Evolutionary conservation across 1,140 invertebrate species (phyloP), one percentile per base, ranked within the genome.

Genomic region (Drosophila pseudoananassae): DNA sequence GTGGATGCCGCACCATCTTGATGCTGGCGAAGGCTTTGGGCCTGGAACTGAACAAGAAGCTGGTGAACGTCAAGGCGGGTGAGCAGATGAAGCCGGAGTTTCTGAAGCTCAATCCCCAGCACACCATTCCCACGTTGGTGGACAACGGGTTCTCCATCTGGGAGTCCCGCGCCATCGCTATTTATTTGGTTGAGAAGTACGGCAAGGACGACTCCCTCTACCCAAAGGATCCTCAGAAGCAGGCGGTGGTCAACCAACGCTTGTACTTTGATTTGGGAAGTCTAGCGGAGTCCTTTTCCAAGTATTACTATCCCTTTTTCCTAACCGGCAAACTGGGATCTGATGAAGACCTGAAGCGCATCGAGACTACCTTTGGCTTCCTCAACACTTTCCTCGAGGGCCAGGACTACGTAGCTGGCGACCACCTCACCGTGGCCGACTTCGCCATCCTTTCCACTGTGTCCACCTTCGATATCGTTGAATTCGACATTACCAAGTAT

Each of bases 71-170:
- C 0, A 74, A 93, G 55, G 91, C 92, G 1, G 93, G 93, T 0
- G 95, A 96, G 49, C 94, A 96, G 52, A 79, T 94, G 40, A 94
- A 92, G 47, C 94, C 95, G 4, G 95, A 96, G 82, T 97, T 70
- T 14, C 0, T 64, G 0, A 78, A 92, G 64, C 78, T 85, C 20
- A 92, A 92, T 52, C 91, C 91, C 0, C 78, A 90, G 51, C 90
- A 91, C 54, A 90, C 91, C 5, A 72, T 92, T 7, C 91, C 91
- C 23, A 85, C 78, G 0, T 45, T 90, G 12, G 71, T 76, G 17
- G 89, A 91, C 25, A 61, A 88, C 33, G 89, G 78, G 1, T 64
- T 81, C 6, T 27, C 38, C 54, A 20, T 89, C 1, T 90, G 84
- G 80, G 85, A 89, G 31, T 90, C 82, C 4, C 83, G 89, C 3